These are phyloP conservation scores for Microplitis deprimator DNA, from an alignment of 2,888 invertebrate species.

Conservation along the genomic window DNA sequence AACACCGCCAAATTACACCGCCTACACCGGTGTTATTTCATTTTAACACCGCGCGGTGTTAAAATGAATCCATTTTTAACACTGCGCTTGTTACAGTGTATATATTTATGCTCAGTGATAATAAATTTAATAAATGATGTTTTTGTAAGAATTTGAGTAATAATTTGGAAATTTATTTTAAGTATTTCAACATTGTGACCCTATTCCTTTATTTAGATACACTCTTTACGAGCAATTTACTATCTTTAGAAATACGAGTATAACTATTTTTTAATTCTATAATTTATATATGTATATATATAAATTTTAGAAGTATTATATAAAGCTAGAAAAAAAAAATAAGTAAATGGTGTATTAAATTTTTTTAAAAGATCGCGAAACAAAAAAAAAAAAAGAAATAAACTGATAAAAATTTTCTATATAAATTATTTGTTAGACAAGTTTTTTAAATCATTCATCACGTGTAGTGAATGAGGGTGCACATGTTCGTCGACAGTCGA, in stretches of 20 bases:
- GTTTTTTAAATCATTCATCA: neutral
- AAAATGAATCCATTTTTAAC: too few species aligned
- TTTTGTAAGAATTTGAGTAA: neutral
- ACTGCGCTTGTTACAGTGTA: neutral
- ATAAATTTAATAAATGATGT: neutral
- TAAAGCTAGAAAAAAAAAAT: neutral
- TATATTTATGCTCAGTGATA: neutral
- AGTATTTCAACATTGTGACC: slow-evolving; percentile 1
- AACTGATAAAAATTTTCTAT: too few species aligned
- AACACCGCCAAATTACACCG: too few species aligned
- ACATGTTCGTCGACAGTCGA: neutral
- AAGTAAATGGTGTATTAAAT: neutral
- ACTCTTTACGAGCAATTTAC: neutral
- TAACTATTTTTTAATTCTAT: neutral
- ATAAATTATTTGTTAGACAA: too few species aligned
- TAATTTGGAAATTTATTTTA: neutral
- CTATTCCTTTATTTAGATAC: slow-evolving; percentile 1
- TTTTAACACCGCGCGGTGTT: too few species aligned
- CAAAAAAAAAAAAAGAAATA: neutral
- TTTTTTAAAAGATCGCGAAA: neutral
- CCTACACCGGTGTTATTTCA: too few species aligned
- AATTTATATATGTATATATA: neutral
- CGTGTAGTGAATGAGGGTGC: neutral
- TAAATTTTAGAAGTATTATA: neutral
- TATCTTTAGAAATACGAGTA: neutral